These are phyloP conservation scores for Epinotia demarniana DNA, from an alignment of 2,888 invertebrate species.

Conservation along the genomic window DNA sequence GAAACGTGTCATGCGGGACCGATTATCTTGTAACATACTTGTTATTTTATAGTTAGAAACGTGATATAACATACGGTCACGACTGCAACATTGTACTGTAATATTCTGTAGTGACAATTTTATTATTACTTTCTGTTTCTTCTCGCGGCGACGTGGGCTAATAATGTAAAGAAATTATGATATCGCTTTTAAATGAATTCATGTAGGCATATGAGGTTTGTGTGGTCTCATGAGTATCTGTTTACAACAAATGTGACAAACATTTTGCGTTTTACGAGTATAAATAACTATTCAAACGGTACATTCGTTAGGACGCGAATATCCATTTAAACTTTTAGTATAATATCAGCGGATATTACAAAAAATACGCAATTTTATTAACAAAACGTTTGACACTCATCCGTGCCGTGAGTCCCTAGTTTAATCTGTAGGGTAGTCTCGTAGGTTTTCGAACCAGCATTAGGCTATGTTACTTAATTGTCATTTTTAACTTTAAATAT, in stretches of 20 bases:
- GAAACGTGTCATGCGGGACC: slow-evolving; percentile 25
- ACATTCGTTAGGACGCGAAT: too few species aligned
- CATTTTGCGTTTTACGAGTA: too few species aligned
- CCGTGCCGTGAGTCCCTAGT: too few species aligned
- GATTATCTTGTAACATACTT: slow-evolving; percentile 12
- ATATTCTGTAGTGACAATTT: slow-evolving; percentile 10
- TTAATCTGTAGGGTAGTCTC: too few species aligned
- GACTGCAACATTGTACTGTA: slow-evolving; percentile 12
- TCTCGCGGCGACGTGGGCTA: not conserved
- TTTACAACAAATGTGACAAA: not conserved
- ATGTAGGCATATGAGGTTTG: not conserved
- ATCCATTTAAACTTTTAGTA: too few species aligned
- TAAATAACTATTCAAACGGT: too few species aligned
- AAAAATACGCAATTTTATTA: too few species aligned
- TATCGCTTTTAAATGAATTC: not conserved
- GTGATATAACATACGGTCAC: slow-evolving; percentile 31
- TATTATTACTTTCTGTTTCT: slow-evolving; percentile 3
- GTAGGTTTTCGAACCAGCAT: too few species aligned
- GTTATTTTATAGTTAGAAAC: slow-evolving; percentile 26
- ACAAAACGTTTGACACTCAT: too few species aligned
- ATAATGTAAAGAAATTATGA: slow-evolving; percentile 3
- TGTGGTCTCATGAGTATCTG: not conserved
- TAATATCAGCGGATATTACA: not conserved
- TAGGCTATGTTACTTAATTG: too few species aligned
- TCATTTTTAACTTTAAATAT: too few species aligned